These are phyloP conservation scores for Chromobotia macracanthus DNA, from an alignment of 2,797 vertebrate genomes.

Conservation along the genomic window DNA sequence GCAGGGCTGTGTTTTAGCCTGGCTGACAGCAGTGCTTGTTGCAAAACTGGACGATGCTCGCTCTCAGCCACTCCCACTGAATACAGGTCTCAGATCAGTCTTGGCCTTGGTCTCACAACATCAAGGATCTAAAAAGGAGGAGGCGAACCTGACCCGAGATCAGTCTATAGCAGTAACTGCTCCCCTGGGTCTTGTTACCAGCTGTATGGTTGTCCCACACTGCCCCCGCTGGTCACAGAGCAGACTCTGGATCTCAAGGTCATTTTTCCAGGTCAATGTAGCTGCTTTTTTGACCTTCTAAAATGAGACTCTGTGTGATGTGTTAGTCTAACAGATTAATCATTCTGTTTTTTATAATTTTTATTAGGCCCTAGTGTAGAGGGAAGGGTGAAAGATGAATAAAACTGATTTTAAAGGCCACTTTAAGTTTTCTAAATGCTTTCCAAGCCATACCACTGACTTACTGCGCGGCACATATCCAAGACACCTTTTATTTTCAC, in stretches of 20 bases:
- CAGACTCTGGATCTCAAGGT: slow-evolving; percentile 25
- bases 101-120: background rate
- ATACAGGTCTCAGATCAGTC: slow-evolving; percentile 46
- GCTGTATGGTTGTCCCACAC: slow-evolving; percentile 54
- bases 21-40: slow-evolving; percentile 46
- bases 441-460: slow-evolving; percentile 48
- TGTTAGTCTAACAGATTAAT: background rate
- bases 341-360: background rate
- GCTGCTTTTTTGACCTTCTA: slow-evolving; percentile 12
- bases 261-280: background rate
- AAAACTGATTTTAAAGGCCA: slow-evolving; percentile 29
- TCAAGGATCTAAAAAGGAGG: slow-evolving; percentile 11
- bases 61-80: slow-evolving; percentile 31
- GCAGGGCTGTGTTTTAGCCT: slow-evolving; percentile 44
- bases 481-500: slow-evolving; percentile 53
- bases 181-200: slow-evolving; percentile 38
- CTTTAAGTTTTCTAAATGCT: slow-evolving; percentile 30
- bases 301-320: slow-evolving; percentile 6
- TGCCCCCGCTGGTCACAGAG: slow-evolving; percentile 56
- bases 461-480: slow-evolving; percentile 45
- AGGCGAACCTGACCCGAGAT: slow-evolving; percentile 46
- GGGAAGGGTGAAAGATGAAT: slow-evolving; percentile 4
- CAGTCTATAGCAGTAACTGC: background rate
- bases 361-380: background rate
- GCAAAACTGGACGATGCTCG: slow-evolving; percentile 33